Percentiles rank a stretch among this genome's conserved stretches.
phyloP scores from a whole-genome alignment of 2,113 vertebrate species.

The Pterophyllum scalare region DNA sequence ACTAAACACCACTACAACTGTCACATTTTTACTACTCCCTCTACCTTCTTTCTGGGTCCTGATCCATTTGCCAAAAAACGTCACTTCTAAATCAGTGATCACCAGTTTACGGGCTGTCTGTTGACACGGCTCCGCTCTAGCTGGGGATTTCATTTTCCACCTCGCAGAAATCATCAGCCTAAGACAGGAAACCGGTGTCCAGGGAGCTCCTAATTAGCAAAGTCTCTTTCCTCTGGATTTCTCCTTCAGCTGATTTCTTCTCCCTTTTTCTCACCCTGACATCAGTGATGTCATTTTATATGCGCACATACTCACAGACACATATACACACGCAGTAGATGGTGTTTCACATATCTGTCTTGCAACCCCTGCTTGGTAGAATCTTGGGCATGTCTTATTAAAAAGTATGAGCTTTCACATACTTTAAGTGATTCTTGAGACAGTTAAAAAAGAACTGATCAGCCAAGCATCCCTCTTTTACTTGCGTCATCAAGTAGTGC shows the following conservation, averaged over 20 bases:
- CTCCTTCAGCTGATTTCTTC: not conserved
- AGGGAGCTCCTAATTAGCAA: constrained; percentile 34
- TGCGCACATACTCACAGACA: no score
- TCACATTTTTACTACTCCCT: not conserved
- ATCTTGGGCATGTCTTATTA: not conserved
- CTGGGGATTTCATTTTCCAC: constrained; percentile 19
- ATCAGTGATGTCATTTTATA: constrained; percentile 1
- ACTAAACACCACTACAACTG: not conserved
- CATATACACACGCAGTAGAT: no score
- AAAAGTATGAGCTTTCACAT: not conserved
- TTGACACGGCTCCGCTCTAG: not conserved
- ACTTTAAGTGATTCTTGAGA: constrained; percentile 17
- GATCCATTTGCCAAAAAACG: not conserved
- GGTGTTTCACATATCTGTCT: not conserved
- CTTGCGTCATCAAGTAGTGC: not conserved
- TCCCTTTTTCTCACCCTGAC: not conserved
- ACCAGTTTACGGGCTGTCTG: not conserved
- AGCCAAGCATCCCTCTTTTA: not conserved
- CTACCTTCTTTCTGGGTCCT: not conserved
- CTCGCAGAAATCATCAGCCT: constrained; percentile 10
- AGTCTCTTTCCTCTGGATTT: not conserved
- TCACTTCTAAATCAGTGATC: constrained; percentile 4
- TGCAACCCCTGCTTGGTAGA: not conserved
- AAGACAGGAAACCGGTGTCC: not conserved
- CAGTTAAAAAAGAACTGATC: constrained; percentile 37